A percentile compares a stretch with the other conserved stretches of the same genome.
phyloP scores from a whole-genome alignment of 1,140 invertebrate genomes.

The Drosophila triauraria region DNA sequence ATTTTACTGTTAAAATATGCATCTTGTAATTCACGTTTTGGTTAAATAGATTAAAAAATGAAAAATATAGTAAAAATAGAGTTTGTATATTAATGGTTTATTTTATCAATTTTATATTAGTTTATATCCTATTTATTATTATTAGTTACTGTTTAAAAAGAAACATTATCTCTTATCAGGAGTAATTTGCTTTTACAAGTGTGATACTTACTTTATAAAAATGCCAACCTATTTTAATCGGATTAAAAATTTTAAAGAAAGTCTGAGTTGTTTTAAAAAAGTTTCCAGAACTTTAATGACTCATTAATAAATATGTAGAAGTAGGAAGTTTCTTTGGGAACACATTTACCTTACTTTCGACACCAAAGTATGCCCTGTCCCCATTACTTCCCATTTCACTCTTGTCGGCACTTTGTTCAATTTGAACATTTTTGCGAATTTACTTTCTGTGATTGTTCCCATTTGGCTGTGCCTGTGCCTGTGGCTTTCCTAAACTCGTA shows the following conservation, averaged over 20 bases:
- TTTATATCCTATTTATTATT: not conserved
- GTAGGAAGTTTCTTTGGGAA: not conserved
- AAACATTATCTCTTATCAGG: not conserved
- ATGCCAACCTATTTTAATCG: too few relatives aligned
- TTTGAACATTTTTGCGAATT: conserved; percentile 37
- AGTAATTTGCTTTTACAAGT: not conserved
- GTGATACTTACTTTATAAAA: too few relatives aligned
- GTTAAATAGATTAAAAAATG: too few relatives aligned
- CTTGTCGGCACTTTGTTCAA: conserved; percentile 28
- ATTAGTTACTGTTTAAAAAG: not conserved
- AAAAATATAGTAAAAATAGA: too few relatives aligned
- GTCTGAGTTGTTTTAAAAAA: too few relatives aligned
- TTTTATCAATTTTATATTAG: too few relatives aligned
- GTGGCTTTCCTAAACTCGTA: conserved; percentile 23
- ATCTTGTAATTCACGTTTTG: not conserved
- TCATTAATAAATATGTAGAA: not conserved
- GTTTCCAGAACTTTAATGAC: not conserved
- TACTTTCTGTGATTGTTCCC: conserved; percentile 55
- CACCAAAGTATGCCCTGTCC: conserved; percentile 2
- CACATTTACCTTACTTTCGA: not conserved
- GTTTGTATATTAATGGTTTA: too few relatives aligned
- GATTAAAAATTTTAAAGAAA: too few relatives aligned
- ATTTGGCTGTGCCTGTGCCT: conserved; percentile 11
- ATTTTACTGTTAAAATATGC: not conserved
- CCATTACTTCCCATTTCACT: conserved; percentile 22